Percentiles rank a stretch among this genome's conserved stretches.
phyloP scores from a whole-genome alignment of 2,888 invertebrate species.

The Antitype chi region DNA sequence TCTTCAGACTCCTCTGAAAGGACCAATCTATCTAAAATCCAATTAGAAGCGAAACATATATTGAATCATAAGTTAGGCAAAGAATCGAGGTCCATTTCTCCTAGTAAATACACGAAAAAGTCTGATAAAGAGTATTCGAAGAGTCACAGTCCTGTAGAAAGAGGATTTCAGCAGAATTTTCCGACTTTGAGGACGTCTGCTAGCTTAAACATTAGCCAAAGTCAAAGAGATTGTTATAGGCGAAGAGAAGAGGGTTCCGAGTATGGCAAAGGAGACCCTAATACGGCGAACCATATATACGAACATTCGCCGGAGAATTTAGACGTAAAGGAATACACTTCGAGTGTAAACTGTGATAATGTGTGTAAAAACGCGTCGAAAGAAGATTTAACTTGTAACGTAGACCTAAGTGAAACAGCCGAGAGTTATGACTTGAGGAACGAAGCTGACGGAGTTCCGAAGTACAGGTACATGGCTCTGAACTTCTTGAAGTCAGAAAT shows the following conservation, averaged over 20 bases:
- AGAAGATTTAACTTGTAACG: constrained; percentile 81
- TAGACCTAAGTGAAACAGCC: constrained; percentile 88
- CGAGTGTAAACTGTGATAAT: constrained; percentile 78
- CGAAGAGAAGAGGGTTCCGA: constrained; percentile 73
- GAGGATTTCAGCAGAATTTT: constrained; percentile 83
- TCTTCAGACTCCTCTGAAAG: constrained; percentile 85
- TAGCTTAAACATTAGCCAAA: constrained; percentile 80
- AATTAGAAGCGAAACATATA: constrained; percentile 79
- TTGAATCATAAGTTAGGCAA: constrained; percentile 77
- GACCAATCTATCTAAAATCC: constrained; percentile 83
- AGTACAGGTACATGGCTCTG: constrained; percentile 86
- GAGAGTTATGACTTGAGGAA: constrained; percentile 86
- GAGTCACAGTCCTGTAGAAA: constrained; percentile 87
- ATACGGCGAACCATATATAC: constrained; percentile 77
- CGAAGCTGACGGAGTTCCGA: constrained; percentile 82
- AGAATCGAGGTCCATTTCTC: constrained; percentile 85
- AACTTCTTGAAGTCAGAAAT: constrained; percentile 91
- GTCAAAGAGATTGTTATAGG: constrained; percentile 70
- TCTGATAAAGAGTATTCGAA: constrained; percentile 86
- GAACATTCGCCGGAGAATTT: constrained; percentile 86
- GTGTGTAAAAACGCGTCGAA: constrained; percentile 76
- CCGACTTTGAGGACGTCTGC: constrained; percentile 79
- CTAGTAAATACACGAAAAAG: constrained; percentile 79
- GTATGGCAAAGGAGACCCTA: constrained; percentile 74
- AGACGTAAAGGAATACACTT: constrained; percentile 80